Evolutionary conservation across 2,888 invertebrate genomes (phyloP).

Genomic region (Salticus scenicus): DNA sequence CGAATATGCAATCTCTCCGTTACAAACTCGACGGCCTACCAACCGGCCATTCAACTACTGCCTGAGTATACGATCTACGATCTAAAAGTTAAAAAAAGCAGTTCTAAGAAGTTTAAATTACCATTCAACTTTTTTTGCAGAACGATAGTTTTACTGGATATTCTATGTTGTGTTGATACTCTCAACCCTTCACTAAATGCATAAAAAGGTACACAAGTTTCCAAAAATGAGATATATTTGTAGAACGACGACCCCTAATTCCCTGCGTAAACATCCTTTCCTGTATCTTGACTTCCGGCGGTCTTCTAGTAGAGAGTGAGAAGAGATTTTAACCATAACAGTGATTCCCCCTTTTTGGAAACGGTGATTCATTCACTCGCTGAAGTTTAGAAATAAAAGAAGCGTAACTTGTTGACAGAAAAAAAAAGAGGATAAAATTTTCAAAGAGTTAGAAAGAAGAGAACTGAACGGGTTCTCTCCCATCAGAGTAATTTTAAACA

Average conservation of each 20-base stretch:
- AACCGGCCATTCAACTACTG: too few species aligned
- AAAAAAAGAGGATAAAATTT: background rate
- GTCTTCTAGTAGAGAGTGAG: background rate
- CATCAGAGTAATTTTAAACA: too few species aligned
- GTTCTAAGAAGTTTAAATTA: background rate
- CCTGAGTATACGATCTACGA: too few species aligned
- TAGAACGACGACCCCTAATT: background rate
- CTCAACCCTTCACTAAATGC: background rate
- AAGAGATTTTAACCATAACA: slow-evolving; percentile 8
- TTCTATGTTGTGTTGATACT: background rate
- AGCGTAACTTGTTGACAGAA: background rate
- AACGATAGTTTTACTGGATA: background rate
- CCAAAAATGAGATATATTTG: background rate
- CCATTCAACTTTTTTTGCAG: background rate
- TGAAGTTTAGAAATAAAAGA: background rate
- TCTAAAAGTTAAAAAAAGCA: too few species aligned
- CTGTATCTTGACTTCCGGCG: background rate
- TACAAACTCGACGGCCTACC: too few species aligned
- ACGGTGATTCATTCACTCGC: background rate
- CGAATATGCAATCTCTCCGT: too few species aligned
- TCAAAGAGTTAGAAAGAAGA: background rate
- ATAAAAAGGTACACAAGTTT: too few species aligned
- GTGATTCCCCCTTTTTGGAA: background rate
- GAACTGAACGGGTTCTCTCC: too few species aligned
- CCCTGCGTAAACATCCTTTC: background rate